Evolutionary conservation across 2,113 vertebrate species (phyloP).

Genomic region (Sarotherodon lohbergeri): DNA sequence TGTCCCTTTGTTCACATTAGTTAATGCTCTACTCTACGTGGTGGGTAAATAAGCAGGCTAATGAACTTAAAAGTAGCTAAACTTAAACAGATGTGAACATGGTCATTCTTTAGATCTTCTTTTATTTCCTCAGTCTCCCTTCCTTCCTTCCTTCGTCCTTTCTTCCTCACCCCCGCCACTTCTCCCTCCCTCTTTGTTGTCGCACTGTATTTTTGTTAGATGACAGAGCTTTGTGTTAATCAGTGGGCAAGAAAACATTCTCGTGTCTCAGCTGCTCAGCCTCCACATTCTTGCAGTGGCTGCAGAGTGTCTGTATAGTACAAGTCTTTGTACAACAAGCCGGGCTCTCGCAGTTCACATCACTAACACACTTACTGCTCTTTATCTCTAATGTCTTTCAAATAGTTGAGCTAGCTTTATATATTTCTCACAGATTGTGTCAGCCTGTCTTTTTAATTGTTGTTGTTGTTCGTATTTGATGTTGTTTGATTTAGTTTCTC

Average conservation of each 20-base stretch:
- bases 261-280: constrained; percentile 3
- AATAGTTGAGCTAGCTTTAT: background rate
- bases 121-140: background rate
- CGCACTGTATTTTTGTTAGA: background rate
- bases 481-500: background rate
- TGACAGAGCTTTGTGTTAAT: constrained; percentile 14
- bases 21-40: background rate
- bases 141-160: background rate
- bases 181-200: background rate
- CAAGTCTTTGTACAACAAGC: background rate
- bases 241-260: constrained; percentile 31
- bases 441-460: background rate
- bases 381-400: background rate
- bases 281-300: constrained; percentile 28
- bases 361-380: background rate
- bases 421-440: background rate
- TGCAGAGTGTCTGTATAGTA: background rate
- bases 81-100: background rate
- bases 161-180: background rate
- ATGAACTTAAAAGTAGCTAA: background rate
- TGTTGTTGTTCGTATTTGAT: background rate
- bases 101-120: background rate
- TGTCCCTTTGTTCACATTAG: background rate
- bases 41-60: background rate
- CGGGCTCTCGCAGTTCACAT: background rate